A percentile compares a stretch with the other conserved stretches of the same genome.
Evolutionary conservation across 2,797 vertebrate genomes (phyloP).

Genomic region (Syncerus caffer): DNA sequence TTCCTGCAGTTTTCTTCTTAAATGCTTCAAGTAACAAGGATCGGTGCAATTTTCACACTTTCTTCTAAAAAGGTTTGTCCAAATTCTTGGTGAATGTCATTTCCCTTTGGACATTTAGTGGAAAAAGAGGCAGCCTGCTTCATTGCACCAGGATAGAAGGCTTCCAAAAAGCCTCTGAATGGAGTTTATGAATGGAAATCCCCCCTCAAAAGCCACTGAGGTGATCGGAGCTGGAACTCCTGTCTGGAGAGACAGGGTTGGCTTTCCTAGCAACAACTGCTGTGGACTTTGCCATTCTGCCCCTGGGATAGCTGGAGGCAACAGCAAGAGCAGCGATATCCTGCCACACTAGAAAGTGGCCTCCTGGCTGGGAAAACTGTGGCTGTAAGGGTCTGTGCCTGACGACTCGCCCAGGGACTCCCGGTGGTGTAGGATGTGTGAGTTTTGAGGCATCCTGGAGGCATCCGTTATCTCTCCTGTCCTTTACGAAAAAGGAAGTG

Average conservation of each 20-base stretch:
- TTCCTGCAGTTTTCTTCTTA: conserved; percentile 69
- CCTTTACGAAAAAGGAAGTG: not conserved
- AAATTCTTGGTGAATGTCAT: conserved; percentile 60
- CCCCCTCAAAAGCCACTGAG: not conserved
- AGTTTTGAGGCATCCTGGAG: not conserved
- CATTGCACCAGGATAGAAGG: conserved; percentile 65
- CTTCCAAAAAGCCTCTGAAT: conserved; percentile 53
- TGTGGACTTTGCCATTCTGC: not conserved
- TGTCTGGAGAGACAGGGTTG: not conserved
- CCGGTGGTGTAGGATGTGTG: fast-evolving
- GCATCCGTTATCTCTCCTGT: not conserved
- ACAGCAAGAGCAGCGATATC: not conserved
- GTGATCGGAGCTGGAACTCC: not conserved
- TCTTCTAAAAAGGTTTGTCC: conserved; percentile 44
- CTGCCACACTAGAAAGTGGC: not conserved
- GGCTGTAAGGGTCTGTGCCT: not conserved
- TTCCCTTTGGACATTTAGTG: not conserved
- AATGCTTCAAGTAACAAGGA: conserved; percentile 34
- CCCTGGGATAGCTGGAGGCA: not conserved
- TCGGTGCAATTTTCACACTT: conserved; percentile 57
- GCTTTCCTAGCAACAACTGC: not conserved
- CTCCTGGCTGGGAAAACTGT: not conserved
- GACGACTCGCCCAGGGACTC: fast-evolving
- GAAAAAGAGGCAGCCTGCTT: conserved; percentile 25
- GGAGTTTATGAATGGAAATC: not conserved